Percentiles rank a stretch among this genome's conserved stretches.
Evolutionary conservation across 35 echinoderm and acorn worm genomes (phyloP).

Genomic region (Chiridota heheva): DNA sequence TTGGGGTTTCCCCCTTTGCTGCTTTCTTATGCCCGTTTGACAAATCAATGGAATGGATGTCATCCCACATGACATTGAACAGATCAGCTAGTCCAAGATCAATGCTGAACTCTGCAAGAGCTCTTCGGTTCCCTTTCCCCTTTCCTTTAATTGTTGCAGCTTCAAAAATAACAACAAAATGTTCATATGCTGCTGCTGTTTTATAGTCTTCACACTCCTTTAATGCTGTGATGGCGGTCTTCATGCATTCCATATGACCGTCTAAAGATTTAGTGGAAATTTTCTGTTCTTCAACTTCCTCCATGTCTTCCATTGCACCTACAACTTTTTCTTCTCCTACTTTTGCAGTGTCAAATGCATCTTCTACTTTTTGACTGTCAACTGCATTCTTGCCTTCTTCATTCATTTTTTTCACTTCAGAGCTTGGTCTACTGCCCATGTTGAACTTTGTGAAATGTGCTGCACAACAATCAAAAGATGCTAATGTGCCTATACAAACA

Average conservation of each 20-base stretch:
- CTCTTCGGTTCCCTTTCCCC: background rate
- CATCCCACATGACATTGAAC: slow-evolving; percentile 23
- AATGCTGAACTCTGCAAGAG: slow-evolving; percentile 7
- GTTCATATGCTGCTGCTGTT: slow-evolving; percentile 7
- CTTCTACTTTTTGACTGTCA: too few relatives aligned
- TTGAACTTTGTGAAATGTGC: too few relatives aligned
- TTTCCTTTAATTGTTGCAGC: background rate
- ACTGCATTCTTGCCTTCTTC: too few relatives aligned
- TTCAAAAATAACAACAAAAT: background rate
- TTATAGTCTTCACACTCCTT: slow-evolving; percentile 21
- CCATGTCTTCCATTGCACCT: too few relatives aligned
- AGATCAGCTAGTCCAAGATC: slow-evolving; percentile 12
- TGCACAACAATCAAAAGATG: too few relatives aligned
- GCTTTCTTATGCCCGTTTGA: slow-evolving; percentile 26
- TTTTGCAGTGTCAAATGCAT: too few relatives aligned
- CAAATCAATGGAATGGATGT: slow-evolving; percentile 35
- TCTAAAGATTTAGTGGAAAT: slow-evolving; percentile 24
- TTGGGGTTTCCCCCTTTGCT: background rate
- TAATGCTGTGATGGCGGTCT: background rate
- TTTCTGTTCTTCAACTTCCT: too few relatives aligned
- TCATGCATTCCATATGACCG: slow-evolving; percentile 6
- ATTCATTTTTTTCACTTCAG: too few relatives aligned
- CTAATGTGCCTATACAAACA: too few relatives aligned
- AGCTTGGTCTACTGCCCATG: too few relatives aligned
- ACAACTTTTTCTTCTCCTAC: too few relatives aligned